A percentile compares a stretch with the other conserved stretches of the same genome.
phyloP scores from a whole-genome alignment of 2,888 invertebrate species.

The Agonopterix subpropinquella region DNA sequence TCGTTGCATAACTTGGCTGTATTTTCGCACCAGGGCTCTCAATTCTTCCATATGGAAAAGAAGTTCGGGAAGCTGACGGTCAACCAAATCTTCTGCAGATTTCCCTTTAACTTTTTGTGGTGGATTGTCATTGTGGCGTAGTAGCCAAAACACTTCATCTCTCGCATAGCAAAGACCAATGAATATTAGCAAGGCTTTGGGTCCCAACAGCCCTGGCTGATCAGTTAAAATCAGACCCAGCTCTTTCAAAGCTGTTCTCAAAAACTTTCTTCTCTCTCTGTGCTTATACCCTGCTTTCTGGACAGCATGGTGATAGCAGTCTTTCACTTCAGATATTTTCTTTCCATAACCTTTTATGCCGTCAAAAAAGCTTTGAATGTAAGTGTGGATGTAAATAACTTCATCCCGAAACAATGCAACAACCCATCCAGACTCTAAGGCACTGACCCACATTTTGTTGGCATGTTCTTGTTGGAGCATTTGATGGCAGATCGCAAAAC shows the following conservation, averaged over 20 bases:
- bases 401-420: slow-evolving; percentile 97
- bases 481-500: slow-evolving; percentile 93
- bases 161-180: slow-evolving; percentile 96
- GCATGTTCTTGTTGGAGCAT: slow-evolving; percentile 89
- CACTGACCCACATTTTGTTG: slow-evolving; percentile 92
- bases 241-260: slow-evolving; percentile 96
- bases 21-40: slow-evolving; percentile 94
- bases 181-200: slow-evolving; percentile 96
- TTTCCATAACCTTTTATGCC: slow-evolving; percentile 96
- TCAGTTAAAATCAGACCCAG: slow-evolving; percentile 96
- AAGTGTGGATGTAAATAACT: slow-evolving; percentile 95
- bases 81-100: slow-evolving; percentile 94
- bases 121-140: slow-evolving; percentile 97
- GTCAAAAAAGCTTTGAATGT: slow-evolving; percentile 95
- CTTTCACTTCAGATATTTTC: slow-evolving; percentile 95
- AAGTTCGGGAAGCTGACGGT: slow-evolving; percentile 96
- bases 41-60: slow-evolving; percentile 99
- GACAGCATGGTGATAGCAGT: slow-evolving; percentile 92
- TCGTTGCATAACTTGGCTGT: slow-evolving; percentile 97
- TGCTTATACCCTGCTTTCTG: slow-evolving; percentile 95
- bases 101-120: slow-evolving; percentile 92
- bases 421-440: slow-evolving; percentile 96
- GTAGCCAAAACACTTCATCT: slow-evolving; percentile 97
- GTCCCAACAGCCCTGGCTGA: slow-evolving; percentile 97
- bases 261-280: slow-evolving; percentile 95